Evolutionary conservation across 2,888 invertebrate species (phyloP), one percentile per base, ranked within the genome.

Genomic region (Drosophila nr. perissopoda): DNA sequence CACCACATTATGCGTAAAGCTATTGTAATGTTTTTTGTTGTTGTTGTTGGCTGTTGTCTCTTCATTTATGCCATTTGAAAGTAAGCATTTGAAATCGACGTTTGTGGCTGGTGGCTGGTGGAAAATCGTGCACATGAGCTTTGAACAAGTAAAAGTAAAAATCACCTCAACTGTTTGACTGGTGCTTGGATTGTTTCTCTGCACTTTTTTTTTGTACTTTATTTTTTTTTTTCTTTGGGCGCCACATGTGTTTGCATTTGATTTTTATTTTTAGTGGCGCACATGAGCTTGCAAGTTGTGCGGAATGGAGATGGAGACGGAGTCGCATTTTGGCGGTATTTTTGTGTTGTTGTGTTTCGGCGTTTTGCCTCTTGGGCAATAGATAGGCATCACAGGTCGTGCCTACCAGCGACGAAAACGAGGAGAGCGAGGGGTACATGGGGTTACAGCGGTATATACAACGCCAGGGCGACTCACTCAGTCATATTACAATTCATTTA

Each of bases 181-280:
- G 60, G 34, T 56, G 60, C 34, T 60, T 74, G 64, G 51, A 80
- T 82, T 87, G 77, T 82, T 88, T 75, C 80, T 74, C 67, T 78
- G 71, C 67, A 56, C 18, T 38, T 56, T 36, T 27, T 54, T 51
- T 52, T 16, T 33, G 7, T 16, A 8, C 16, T 10, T 6, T 27
- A 4, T 25, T 21, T 78, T 70, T 73, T 27, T 33, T n/a, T n/a
- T 31, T 40, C 31, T 79, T 75, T 74, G 72, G 83, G 75, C 71
- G 87, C 87, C 87, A 83, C 83, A 89, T 86, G 83, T 89, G 88
- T 89, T 86, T 86, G 83, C 90, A 82, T 89, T 87, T 86, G 89
- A 86, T 88, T 84, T 86, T 77, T 89, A 80, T 89, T 88, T 87
- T 82, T 67, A 73, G 64, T 80, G 88, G 72, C 79, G 78, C 90